Percentiles rank a stretch among this genome's conserved stretches.
Evolutionary conservation across 2,888 invertebrate genomes (phyloP).

Genomic region (Epinotia bilunana): DNA sequence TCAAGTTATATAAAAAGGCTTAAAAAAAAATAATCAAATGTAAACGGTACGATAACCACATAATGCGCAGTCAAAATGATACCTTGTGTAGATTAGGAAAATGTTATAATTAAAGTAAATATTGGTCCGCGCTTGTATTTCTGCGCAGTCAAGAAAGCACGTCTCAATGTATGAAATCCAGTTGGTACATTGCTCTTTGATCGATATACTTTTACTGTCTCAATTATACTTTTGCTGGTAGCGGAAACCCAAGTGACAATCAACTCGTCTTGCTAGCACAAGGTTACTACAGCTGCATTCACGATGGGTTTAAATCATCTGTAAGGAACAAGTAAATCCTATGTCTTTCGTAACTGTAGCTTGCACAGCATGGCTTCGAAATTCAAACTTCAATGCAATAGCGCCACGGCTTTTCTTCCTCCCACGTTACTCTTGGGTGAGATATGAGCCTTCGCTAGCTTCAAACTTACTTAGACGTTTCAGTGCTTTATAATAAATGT

Average conservation of each 20-base stretch:
- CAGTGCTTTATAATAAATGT: constrained; percentile 11
- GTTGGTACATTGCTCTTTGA: too few species aligned
- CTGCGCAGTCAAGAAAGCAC: too few species aligned
- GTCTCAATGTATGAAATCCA: too few species aligned
- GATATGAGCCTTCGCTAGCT: constrained; percentile 17
- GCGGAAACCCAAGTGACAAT: too few species aligned
- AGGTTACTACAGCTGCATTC: not conserved
- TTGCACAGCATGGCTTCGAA: not conserved
- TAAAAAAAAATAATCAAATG: not conserved
- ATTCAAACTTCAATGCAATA: constrained; percentile 19
- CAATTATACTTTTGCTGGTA: too few species aligned
- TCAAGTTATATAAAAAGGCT: not conserved
- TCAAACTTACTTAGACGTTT: constrained; percentile 2
- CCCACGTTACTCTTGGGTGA: constrained; percentile 24
- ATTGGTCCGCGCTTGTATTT: too few species aligned
- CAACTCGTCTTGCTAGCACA: too few species aligned
- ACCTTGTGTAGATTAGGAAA: too few species aligned
- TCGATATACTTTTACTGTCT: too few species aligned
- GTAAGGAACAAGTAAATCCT: not conserved
- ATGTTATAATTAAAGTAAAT: too few species aligned
- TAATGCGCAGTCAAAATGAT: not conserved
- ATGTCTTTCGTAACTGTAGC: not conserved
- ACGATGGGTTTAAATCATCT: not conserved
- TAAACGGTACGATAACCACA: not conserved
- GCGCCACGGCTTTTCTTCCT: constrained; percentile 3